Evolutionary conservation across 2,113 vertebrate species (phyloP), one percentile per base, ranked within the genome.

Genomic region (Ophiodon elongatus): DNA sequence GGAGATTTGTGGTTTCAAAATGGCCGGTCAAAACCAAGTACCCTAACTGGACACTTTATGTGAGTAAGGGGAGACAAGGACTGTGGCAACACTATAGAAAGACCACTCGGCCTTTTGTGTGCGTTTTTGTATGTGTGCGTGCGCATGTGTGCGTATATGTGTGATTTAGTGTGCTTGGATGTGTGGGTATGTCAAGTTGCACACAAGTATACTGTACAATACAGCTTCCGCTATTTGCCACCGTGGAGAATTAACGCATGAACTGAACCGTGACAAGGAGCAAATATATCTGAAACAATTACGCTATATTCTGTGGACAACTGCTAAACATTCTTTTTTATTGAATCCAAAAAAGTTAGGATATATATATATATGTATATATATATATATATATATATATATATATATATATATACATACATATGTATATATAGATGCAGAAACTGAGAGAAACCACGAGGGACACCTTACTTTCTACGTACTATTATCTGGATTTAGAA

Each of bases 161-260:
- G 89, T 69, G 80, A 74, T 70, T 74, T 67, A 31, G 89, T 81
- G 91, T 88, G 86, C 69, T 76, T 88, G 92, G 89, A 85, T 86
- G 87, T 79, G 76, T 21, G 88, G 60, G 66, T 88, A 84, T 84
- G 81, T 87, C 57, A 67, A 85, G 85, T 89, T 95, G 92, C 93
- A 95, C 94, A 95, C 94, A 87, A 92, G 85, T 93, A 94, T 93
- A 94, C 93, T 95, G 95, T 95, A 95, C 92, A 94, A 92, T 93
- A 95, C 88, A 90, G 92, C 94, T 95, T 94, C 92, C 68, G 91
- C 89, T 93, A 88, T 90, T 85, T 87, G 92, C 92, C 93, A 91
- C 90, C 79, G 56, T 91, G 91, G 91, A 94, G 89, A 93, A 93
- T 90, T 92, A 93, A 90, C 90, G 94, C 95, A 96, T 96, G 95